A percentile compares a stretch with the other conserved stretches of the same genome.
Conservation (phyloP, 2,797 vertebrate species). For the Apogon talboti region DNA sequence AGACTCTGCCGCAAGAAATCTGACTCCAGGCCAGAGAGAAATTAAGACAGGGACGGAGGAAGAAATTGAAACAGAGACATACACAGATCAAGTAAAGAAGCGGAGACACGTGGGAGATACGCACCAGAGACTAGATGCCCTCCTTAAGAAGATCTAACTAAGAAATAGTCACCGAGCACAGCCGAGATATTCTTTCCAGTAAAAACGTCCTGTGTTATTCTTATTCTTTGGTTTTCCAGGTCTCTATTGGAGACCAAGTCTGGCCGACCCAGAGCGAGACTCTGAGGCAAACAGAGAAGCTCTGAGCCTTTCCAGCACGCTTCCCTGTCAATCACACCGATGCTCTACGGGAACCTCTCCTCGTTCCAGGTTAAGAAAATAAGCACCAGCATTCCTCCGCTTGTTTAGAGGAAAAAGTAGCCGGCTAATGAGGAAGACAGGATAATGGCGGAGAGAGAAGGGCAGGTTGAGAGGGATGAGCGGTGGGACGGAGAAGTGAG, state of each 20-base stretch:
- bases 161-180: conserved; percentile 29
- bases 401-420: conserved; percentile 53
- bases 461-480: conserved; percentile 16
- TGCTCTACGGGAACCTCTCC: conserved; percentile 41
- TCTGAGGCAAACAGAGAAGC: conserved; percentile 49
- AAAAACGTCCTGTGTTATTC: conserved; percentile 61
- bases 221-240: conserved; percentile 54
- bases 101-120: background rate
- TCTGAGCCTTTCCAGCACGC: conserved; percentile 54
- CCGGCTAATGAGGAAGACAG: conserved; percentile 62
- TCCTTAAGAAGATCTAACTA: conserved; percentile 18
- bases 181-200: conserved; percentile 38
- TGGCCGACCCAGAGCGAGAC: conserved; percentile 34
- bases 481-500: conserved; percentile 23
- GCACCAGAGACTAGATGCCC: background rate
- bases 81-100: conserved; percentile 15
- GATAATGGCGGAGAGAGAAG: conserved; percentile 16
- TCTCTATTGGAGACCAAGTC: conserved; percentile 30
- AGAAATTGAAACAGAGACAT: conserved; percentile 26
- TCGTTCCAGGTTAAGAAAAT: conserved; percentile 70
- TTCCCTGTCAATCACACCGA: conserved; percentile 70
- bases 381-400: conserved; percentile 69
- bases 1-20: conserved; percentile 40
- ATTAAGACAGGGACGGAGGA: conserved; percentile 23
- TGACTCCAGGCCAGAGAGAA: conserved; percentile 42